Evolutionary conservation across 2,113 vertebrate genomes (phyloP).

Genomic region (Miniopterus natalensis): DNA sequence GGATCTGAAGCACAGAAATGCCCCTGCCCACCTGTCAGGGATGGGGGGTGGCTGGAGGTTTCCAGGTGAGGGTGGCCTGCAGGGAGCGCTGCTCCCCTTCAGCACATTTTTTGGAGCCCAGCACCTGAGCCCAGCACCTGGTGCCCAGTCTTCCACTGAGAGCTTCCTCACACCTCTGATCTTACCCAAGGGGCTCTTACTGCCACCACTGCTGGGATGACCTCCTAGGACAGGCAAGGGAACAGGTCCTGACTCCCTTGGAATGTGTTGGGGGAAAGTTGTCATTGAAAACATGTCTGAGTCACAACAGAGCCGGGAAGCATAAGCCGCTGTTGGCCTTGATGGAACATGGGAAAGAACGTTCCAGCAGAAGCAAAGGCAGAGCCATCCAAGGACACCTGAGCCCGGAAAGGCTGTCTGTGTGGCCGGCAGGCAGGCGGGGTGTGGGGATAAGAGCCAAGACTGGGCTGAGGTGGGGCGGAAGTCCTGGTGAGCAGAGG

Average conservation of each 20-base stretch:
- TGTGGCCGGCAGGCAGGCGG: neutral
- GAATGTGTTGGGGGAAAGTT: too few relatives aligned
- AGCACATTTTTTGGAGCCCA: neutral
- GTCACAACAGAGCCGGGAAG: neutral
- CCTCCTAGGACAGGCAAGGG: neutral
- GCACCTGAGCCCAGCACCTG: neutral
- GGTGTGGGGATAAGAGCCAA: neutral
- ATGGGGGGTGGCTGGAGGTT: neutral
- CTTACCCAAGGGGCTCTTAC: neutral
- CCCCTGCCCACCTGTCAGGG: neutral
- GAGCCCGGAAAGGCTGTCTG: neutral
- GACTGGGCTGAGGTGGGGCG: accelerated
- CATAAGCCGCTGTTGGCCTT: neutral
- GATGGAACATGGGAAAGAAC: neutral
- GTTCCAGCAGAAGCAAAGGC: neutral
- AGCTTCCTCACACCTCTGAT: neutral
- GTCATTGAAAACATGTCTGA: neutral
- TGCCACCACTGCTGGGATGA: neutral
- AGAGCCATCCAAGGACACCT: neutral
- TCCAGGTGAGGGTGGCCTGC: neutral
- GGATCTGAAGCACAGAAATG: neutral
- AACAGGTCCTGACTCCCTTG: neutral
- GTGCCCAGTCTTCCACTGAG: neutral
- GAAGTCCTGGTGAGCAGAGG: neutral
- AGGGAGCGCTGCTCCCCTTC: neutral